Conservation (phyloP, 2,888 invertebrate species). For the Ophraella communa region DNA sequence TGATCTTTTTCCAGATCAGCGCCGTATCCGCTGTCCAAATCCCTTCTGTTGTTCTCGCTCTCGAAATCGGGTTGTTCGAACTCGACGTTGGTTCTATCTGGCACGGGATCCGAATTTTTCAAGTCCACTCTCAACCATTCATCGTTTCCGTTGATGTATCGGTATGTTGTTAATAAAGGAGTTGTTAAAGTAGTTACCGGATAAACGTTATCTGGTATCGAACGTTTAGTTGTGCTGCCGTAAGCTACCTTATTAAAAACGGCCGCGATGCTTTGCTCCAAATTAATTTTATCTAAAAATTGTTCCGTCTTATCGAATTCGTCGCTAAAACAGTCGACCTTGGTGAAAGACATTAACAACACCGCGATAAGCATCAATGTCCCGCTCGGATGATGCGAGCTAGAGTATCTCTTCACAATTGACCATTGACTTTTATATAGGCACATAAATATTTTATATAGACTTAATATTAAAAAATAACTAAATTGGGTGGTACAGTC, state of each 20-base stretch:
- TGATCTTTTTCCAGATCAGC: constrained; percentile 76
- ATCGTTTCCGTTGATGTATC: constrained; percentile 58
- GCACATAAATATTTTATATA: constrained; percentile 55
- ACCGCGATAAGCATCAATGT: constrained; percentile 29
- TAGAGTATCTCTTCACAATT: constrained; percentile 39
- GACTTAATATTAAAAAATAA: constrained; percentile 47
- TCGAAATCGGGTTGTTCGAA: constrained; percentile 48
- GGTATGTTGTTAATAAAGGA: constrained; percentile 66
- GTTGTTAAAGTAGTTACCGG: constrained; percentile 70
- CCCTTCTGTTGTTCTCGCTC: constrained; percentile 45
- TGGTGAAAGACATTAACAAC: constrained; percentile 28
- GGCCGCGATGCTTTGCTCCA: constrained; percentile 72
- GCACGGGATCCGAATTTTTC: constrained; percentile 47
- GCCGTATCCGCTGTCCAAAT: constrained; percentile 64
- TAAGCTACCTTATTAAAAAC: constrained; percentile 74
- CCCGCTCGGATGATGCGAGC: constrained; percentile 19
- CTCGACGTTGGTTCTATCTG: constrained; percentile 42
- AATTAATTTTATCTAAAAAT: constrained; percentile 66
- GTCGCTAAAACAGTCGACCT: constrained; percentile 46
- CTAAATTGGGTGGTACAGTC: constrained; percentile 41
- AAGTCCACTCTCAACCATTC: constrained; percentile 59
- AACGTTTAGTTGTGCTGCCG: constrained; percentile 72
- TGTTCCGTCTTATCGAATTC: constrained; percentile 58
- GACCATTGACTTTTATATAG: constrained; percentile 51
- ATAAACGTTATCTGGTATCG: constrained; percentile 70